phyloP scores from a whole-genome alignment of 2,797 vertebrate genomes.

The Coreius guichenoti region DNA sequence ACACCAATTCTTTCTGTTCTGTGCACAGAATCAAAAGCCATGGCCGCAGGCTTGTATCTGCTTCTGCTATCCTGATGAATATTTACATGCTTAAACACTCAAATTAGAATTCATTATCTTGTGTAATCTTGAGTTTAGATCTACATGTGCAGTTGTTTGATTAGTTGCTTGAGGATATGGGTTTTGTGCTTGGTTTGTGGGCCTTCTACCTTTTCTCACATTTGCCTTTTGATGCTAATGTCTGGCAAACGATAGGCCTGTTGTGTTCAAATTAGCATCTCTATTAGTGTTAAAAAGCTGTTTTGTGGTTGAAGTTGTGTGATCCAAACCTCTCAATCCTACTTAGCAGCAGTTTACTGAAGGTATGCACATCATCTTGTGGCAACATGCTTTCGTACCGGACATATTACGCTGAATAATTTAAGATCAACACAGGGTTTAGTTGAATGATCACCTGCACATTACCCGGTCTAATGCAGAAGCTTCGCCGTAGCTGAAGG shows the following conservation, averaged over 20 bases:
- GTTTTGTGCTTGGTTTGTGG: conserved; percentile 74
- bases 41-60: conserved; percentile 77
- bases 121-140: conserved; percentile 80
- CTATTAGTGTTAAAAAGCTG: conserved; percentile 30
- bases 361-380: conserved; percentile 12
- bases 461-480: conserved; percentile 46
- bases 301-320: conserved; percentile 18
- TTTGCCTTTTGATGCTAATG: conserved; percentile 72
- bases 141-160: conserved; percentile 83
- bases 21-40: conserved; percentile 63
- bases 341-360: not conserved
- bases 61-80: conserved; percentile 79
- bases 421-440: conserved; percentile 35
- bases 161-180: conserved; percentile 81
- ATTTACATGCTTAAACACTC: conserved; percentile 84
- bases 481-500: conserved; percentile 26
- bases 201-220: conserved; percentile 78
- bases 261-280: conserved; percentile 67
- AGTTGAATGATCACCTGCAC: conserved; percentile 46
- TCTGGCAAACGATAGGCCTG: conserved; percentile 70
- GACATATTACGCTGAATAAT: conserved; percentile 40
- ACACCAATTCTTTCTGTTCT: conserved; percentile 70
- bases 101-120: conserved; percentile 83
- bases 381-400: conserved; percentile 10
- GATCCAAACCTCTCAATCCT: not conserved